phyloP scores from a whole-genome alignment of 2,113 vertebrate genomes.

The Myodes glareolus region DNA sequence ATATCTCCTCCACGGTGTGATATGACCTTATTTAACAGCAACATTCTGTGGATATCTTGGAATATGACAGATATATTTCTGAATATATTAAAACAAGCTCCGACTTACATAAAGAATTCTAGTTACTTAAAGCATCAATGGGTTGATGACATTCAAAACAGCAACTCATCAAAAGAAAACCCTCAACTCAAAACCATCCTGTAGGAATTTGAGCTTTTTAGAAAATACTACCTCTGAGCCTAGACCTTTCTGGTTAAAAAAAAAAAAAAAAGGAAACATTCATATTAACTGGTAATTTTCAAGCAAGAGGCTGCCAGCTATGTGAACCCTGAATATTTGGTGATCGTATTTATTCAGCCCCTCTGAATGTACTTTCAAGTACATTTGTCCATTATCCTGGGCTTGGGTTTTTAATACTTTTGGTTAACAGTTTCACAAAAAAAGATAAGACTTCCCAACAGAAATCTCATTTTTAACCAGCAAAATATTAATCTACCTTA shows the following conservation, averaged over 20 bases:
- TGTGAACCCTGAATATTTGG: conserved; percentile 30
- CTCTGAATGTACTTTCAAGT: conserved; percentile 57
- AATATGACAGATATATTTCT: conserved; percentile 41
- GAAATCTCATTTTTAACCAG: conserved; percentile 38
- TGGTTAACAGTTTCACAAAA: conserved; percentile 75
- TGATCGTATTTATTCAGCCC: neutral
- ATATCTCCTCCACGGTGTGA: neutral
- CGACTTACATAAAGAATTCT: conserved; percentile 60
- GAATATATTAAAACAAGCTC: conserved; percentile 61
- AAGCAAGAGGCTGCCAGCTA: neutral
- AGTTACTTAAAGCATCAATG: conserved; percentile 68
- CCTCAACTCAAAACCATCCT: neutral
- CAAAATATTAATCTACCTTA: neutral
- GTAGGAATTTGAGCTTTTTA: neutral
- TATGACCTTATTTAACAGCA: too few species aligned
- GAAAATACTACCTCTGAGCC: conserved; percentile 34
- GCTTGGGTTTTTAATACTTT: conserved; percentile 54
- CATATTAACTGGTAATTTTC: conserved; percentile 59
- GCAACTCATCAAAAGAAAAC: conserved; percentile 19
- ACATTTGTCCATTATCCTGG: conserved; percentile 10
- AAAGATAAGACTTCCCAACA: neutral
- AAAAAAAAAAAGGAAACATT: conserved; percentile 50
- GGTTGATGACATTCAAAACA: conserved; percentile 66
- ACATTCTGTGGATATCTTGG: neutral
- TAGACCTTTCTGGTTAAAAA: conserved; percentile 34